Conservation (phyloP, 2,113 vertebrate species). For the Lonchura striata region DNA sequence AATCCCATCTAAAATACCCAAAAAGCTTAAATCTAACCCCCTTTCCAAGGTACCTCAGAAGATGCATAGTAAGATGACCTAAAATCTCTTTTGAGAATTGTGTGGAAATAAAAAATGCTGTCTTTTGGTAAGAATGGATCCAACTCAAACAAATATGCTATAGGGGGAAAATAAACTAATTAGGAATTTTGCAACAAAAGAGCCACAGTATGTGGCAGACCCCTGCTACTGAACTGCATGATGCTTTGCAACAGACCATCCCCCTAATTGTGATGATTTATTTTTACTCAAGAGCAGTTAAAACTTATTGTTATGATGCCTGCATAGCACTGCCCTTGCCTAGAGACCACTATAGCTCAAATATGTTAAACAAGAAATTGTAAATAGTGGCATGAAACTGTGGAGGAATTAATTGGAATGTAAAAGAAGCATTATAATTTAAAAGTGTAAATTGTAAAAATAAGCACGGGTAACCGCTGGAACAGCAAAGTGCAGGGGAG, state of each 20-base stretch:
- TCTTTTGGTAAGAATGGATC: not conserved
- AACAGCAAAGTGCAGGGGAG: not conserved
- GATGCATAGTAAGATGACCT: not conserved
- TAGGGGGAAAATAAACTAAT: not conserved
- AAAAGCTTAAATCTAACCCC: not conserved
- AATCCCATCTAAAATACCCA: not conserved
- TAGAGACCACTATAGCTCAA: not conserved
- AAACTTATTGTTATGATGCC: constrained; percentile 28
- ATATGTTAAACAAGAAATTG: not conserved
- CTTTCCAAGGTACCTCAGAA: not conserved
- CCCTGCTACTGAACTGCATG: not conserved
- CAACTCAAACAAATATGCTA: not conserved
- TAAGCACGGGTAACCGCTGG: not conserved
- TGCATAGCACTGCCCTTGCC: not conserved
- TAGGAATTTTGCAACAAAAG: not conserved
- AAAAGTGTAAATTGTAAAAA: not conserved
- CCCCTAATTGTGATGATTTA: constrained; percentile 46
- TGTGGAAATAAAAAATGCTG: not conserved
- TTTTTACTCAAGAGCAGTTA: constrained; percentile 39
- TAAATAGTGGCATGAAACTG: not conserved
- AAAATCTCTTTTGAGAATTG: not conserved
- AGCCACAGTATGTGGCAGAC: not conserved
- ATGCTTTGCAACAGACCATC: not conserved
- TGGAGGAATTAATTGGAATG: not conserved
- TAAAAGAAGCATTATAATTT: not conserved